A percentile compares a stretch with the other conserved stretches of the same genome.
Conservation (phyloP, 2,888 invertebrate genomes). For the Doris montereyensis region DNA sequence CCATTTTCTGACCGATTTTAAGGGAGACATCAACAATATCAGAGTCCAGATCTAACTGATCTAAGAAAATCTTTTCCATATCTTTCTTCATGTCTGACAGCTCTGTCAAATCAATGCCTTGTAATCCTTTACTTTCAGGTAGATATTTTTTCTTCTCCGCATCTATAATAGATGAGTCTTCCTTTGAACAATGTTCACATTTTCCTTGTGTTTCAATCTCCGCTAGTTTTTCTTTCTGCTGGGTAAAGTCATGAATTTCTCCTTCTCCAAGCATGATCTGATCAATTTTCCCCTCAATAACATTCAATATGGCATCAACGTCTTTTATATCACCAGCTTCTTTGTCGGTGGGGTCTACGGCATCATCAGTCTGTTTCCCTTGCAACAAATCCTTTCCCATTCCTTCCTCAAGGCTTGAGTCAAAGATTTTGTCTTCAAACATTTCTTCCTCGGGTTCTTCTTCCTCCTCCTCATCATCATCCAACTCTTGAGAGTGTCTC, state of each 20-base stretch:
- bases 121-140: slow-evolving; percentile 12
- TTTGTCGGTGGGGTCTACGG: too few relatives aligned
- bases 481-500: not conserved
- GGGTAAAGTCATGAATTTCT: too few relatives aligned
- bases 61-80: slow-evolving; percentile 22
- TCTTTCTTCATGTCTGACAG: slow-evolving; percentile 33
- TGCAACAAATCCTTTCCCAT: too few relatives aligned
- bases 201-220: not conserved
- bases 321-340: not conserved
- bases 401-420: not conserved
- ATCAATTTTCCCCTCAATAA: not conserved
- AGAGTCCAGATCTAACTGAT: slow-evolving; percentile 25
- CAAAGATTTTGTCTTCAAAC: not conserved
- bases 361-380: too few relatives aligned
- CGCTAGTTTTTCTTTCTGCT: too few relatives aligned
- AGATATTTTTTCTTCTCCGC: slow-evolving; percentile 5
- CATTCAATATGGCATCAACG: not conserved
- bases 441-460: not conserved
- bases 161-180: not conserved
- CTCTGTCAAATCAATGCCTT: too few relatives aligned
- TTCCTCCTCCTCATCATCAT: not conserved
- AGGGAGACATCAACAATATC: slow-evolving; percentile 25
- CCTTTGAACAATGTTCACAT: not conserved
- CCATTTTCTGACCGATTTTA: slow-evolving; percentile 19
- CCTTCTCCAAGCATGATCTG: too few relatives aligned